Base-by-base conservation (phyloP, 2,888 invertebrate species). In the Heliconius ethilla region DNA sequence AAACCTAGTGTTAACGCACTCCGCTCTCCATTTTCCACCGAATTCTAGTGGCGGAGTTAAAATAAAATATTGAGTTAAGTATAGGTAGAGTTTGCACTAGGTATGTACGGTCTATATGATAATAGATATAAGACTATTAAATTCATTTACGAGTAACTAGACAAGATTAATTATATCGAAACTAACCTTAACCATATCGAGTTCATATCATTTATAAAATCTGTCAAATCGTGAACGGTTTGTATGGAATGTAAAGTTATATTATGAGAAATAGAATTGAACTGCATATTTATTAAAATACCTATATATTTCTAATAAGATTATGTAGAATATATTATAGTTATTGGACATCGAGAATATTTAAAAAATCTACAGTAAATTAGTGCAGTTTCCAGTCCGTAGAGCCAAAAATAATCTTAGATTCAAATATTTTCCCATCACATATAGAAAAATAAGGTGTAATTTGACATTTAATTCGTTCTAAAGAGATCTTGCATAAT, bases 141-240 rank as follows among this genome's bases (percentile, higher is more conserved):
- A 59, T 78, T 40, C 22, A 79, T 77, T 73, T 76, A 75, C 75
- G 67, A 78, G 62, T 77, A 78, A 78, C 73, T 73, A 37, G 22
- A 63, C 74, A 81, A 78, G 78, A 79, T 79, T 81, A 75, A 81
- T 81, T 74, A 83, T 72, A 78, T 79, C 37, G 70, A 55, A 78
- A 25, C 67, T 73, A 77, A 75, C 75, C 81, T 75, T 63, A 79
- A 75, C 65, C 80, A 75, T 79, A 81, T 76, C 75, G 70, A 75
- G 76, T 62, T 76, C 78, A 66, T 70, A 84, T 87, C 88, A 91
- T 92, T 89, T 90, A 91, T 92, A 88, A 89, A 40, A 82, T 78
- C 87, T 90, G 91, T 89, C 90, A 87, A 88, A 86, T 83, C 78
- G 82, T 82, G 81, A 87, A 88, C 88, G 88, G 87, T 82, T 82